Evolutionary conservation across 2,888 invertebrate genomes (phyloP).

Genomic region (Alcis repandata): DNA sequence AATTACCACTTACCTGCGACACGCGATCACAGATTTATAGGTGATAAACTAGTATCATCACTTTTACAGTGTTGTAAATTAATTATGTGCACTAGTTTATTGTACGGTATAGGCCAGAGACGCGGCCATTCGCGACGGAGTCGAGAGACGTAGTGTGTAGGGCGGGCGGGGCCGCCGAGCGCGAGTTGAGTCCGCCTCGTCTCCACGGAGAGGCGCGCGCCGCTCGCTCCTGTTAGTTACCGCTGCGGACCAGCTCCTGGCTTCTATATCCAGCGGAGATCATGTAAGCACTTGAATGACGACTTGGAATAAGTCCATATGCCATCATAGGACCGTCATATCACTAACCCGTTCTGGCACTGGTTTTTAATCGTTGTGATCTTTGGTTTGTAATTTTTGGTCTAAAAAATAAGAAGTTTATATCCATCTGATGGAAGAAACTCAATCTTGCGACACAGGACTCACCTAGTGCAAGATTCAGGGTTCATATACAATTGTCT

Average conservation of each 20-base stretch:
- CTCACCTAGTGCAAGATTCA: too few species aligned
- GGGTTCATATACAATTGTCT: too few species aligned
- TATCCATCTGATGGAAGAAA: too few species aligned
- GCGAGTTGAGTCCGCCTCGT: constrained; percentile 50
- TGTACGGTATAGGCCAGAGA: constrained; percentile 58
- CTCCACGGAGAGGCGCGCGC: constrained; percentile 64
- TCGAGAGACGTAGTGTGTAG: constrained; percentile 69
- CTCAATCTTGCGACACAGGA: too few species aligned
- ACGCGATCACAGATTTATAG: constrained; percentile 84
- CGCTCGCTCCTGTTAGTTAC: constrained; percentile 40
- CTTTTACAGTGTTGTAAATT: constrained; percentile 84
- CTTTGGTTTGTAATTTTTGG: too few species aligned
- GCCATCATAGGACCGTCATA: too few species aligned
- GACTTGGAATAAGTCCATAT: too few species aligned
- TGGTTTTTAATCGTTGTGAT: too few species aligned
- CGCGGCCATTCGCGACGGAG: constrained; percentile 77
- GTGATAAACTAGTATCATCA: constrained; percentile 85
- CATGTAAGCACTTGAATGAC: too few species aligned
- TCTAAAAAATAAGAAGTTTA: too few species aligned
- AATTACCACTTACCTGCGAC: constrained; percentile 86
- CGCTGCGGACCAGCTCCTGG: constrained; percentile 4
- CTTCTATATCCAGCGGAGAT: background rate
- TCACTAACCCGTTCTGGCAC: too few species aligned
- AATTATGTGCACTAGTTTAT: constrained; percentile 77
- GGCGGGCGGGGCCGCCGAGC: constrained; percentile 74